Base-by-base conservation (phyloP, 2,797 vertebrate genomes). In the Macroramphosus scolopax region DNA sequence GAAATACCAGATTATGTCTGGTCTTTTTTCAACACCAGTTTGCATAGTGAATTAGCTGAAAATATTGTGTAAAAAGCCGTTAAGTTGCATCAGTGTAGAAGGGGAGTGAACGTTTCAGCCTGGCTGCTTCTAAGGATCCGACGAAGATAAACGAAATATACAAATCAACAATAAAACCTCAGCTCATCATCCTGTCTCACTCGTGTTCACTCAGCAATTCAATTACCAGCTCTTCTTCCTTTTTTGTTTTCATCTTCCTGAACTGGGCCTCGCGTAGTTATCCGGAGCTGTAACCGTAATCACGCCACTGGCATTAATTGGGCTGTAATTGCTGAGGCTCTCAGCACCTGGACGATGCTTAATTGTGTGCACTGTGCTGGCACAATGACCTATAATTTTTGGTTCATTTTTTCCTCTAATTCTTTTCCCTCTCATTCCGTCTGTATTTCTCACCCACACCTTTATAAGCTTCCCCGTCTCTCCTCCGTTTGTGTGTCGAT, bases 341-440 rank as follows among this genome's bases (percentile, higher is more conserved):
- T 81, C 83, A 61, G 87, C 89, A 92, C 89, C 89, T 91, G 89
- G 87, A 83, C 82, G 80, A 89, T 91, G 90, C 83, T 90, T 90
- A 92, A 92, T 92, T 88, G 89, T 86, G 88, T 89, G 90, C 88
- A 90, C 87, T 88, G 85, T 87, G 81, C 84, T 84, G 88, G 85
- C 87, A 89, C 88, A 88, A 84, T 89, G 89, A 89, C 89, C 88
- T 83, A 72, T 89, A 80, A 88, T 88, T 88, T 89, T 88, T 85
- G 87, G 82, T 89, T 89, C 82, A 82, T 87, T 87, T 87, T 72
- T 52, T 18, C 37, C 48, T 26, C 45, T 51, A 56, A 56, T 81
- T 82, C 66, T 68, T 73, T 70, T 24, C 60, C 38, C 52, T 63
- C 72, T 75, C 63, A 28, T 74, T 70, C 61, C 64, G 50, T 83